Conservation (phyloP, 2,113 vertebrate genomes). For the Pelmatolapia mariae region DNA sequence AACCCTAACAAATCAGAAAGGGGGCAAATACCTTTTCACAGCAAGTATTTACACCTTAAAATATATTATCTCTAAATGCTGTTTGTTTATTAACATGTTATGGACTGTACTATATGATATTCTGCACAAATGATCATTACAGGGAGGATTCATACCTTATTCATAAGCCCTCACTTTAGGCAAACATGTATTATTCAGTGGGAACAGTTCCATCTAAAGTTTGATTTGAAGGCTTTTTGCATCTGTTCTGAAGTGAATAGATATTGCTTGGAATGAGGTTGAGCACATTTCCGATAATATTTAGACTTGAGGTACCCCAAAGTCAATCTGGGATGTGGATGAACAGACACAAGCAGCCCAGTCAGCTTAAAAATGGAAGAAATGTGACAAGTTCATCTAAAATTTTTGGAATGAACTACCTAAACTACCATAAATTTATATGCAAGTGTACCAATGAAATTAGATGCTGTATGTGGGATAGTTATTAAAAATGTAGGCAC, state of each 20-base stretch:
- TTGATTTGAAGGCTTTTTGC: neutral
- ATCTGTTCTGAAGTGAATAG: neutral
- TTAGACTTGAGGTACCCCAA: neutral
- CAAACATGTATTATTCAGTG: neutral
- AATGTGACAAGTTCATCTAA: neutral
- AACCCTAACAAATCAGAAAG: neutral
- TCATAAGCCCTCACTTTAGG: neutral
- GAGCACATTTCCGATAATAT: neutral
- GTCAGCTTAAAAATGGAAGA: neutral
- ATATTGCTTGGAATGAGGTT: neutral
- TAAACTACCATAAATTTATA: neutral
- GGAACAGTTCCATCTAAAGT: neutral
- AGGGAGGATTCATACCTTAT: neutral
- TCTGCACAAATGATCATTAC: neutral
- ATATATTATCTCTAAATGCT: neutral
- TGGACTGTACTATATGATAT: neutral
- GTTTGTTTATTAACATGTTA: neutral
- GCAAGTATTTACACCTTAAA: neutral
- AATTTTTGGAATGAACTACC: neutral
- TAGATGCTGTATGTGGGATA: neutral
- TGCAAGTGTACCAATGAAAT: neutral
- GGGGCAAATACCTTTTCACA: neutral
- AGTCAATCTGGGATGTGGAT: neutral
- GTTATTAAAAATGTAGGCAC: neutral
- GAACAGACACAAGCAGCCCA: neutral